phyloP scores from a whole-genome alignment of 2,797 vertebrate genomes.

The Notolepis coatsorum region DNA sequence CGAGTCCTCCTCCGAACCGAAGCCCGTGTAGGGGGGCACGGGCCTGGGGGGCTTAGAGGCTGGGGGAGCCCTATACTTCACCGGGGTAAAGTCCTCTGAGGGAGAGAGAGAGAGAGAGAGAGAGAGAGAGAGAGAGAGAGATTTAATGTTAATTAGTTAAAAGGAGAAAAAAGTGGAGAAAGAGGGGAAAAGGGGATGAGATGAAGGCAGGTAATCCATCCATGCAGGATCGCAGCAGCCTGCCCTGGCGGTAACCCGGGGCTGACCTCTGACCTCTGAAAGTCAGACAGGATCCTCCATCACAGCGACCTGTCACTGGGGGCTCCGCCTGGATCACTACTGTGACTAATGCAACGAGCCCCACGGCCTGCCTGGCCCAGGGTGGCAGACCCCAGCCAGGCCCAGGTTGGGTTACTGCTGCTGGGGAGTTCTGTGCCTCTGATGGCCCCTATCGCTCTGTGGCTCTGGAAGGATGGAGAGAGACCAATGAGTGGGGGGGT shows the following conservation, averaged over 20 bases:
- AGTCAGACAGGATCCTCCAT: conserved; percentile 60
- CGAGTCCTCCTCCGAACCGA: conserved; percentile 95
- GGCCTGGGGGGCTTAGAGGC: conserved; percentile 72
- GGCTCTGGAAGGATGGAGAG: conserved; percentile 12
- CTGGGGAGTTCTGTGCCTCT: conserved; percentile 13
- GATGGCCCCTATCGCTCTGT: conserved; percentile 7
- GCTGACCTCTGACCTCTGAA: conserved; percentile 49
- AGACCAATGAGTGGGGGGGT: not conserved
- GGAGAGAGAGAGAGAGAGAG: conserved; percentile 5
- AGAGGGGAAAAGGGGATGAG: conserved; percentile 38
- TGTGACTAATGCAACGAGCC: conserved; percentile 68
- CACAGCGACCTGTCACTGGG: conserved; percentile 50
- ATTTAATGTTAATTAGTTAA: not conserved
- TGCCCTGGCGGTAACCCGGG: conserved; percentile 28
- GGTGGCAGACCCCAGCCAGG: conserved; percentile 42
- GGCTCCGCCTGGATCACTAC: conserved; percentile 38
- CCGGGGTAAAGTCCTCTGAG: conserved; percentile 87
- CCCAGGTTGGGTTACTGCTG: conserved; percentile 57
- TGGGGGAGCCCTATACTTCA: conserved; percentile 78
- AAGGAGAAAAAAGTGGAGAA: not conserved
- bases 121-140: conserved; percentile 8
- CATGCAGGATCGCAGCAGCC: conserved; percentile 24
- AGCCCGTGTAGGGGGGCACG: conserved; percentile 91
- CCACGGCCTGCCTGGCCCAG: conserved; percentile 33
- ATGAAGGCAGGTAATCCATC: conserved; percentile 56